Evolutionary conservation across 2,888 invertebrate genomes (phyloP).

Genomic region (Microctonus brassicae): DNA sequence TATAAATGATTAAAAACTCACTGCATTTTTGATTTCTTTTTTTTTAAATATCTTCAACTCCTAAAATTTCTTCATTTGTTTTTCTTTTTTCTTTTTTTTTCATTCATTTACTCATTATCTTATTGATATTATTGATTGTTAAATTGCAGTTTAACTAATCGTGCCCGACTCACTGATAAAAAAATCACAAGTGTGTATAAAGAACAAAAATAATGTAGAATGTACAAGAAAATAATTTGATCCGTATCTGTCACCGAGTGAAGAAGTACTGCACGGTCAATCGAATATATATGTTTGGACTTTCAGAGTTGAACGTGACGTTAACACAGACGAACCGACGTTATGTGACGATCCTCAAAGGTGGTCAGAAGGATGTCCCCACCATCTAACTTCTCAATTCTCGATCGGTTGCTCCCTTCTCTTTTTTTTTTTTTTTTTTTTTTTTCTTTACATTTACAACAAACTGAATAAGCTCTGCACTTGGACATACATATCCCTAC

Average conservation of each 20-base stretch:
- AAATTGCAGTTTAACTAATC: not conserved
- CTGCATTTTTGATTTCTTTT: constrained; percentile 43
- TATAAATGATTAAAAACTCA: constrained; percentile 45
- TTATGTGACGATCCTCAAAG: constrained; percentile 56
- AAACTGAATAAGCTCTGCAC: constrained; percentile 3
- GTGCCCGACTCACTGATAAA: not conserved
- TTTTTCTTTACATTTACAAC: not conserved
- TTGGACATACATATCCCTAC: constrained; percentile 32
- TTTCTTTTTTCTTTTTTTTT: not conserved
- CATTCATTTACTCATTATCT: too few species aligned
- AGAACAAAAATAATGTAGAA: not conserved
- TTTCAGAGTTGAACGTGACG: constrained; percentile 53
- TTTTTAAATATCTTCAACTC: not conserved
- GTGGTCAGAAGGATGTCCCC: constrained; percentile 60
- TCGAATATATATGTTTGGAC: constrained; percentile 44
- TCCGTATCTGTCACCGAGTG: constrained; percentile 58
- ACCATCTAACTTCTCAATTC: constrained; percentile 39
- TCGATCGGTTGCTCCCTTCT: constrained; percentile 32
- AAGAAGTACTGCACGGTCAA: constrained; percentile 57
- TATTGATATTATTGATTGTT: too few species aligned
- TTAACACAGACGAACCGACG: constrained; percentile 38
- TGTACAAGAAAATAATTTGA: constrained; percentile 19
- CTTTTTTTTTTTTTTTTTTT: constrained; percentile 20
- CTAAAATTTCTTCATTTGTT: not conserved
- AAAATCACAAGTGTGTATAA: not conserved